Conservation (phyloP, 1,140 invertebrate genomes). For the Drosophila equinoxialis region DNA sequence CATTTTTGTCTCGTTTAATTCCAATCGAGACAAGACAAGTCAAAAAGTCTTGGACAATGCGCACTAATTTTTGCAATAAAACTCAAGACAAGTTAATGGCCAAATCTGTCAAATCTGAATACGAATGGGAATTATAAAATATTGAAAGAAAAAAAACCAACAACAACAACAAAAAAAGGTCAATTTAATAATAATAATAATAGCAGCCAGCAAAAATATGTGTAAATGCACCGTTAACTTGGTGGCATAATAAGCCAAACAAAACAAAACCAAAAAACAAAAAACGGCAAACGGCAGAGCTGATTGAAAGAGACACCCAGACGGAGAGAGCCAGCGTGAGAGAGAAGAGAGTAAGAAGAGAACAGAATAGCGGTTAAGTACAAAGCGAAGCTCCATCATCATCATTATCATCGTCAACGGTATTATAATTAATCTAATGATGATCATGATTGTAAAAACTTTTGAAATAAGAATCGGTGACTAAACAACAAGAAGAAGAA, state of each 20-base stretch:
- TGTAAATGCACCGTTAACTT: slow-evolving; percentile 70
- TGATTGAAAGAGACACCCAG: slow-evolving; percentile 10
- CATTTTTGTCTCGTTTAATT: background rate
- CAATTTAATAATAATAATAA: slow-evolving; percentile 79
- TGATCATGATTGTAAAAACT: background rate
- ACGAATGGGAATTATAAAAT: slow-evolving; percentile 58
- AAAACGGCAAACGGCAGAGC: slow-evolving; percentile 9
- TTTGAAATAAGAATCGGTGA: slow-evolving; percentile 49
- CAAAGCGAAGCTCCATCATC: slow-evolving; percentile 60
- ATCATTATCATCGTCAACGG: slow-evolving; percentile 57
- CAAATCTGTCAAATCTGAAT: slow-evolving; percentile 51
- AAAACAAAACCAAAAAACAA: background rate
- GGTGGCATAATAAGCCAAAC: slow-evolving; percentile 61
- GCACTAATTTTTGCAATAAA: slow-evolving; percentile 59
- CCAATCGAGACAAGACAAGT: background rate
- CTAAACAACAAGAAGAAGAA: slow-evolving; percentile 42
- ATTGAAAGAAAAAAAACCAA: slow-evolving; percentile 28
- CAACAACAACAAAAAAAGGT: slow-evolving; percentile 53
- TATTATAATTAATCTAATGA: slow-evolving; percentile 71
- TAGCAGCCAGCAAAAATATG: slow-evolving; percentile 31
- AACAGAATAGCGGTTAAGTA: slow-evolving; percentile 51
- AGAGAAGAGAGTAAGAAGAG: slow-evolving; percentile 27
- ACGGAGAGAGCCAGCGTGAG: slow-evolving; percentile 9
- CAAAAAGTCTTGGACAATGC: slow-evolving; percentile 47
- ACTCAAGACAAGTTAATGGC: slow-evolving; percentile 51